A percentile compares a stretch with the other conserved stretches of the same genome.
phyloP scores from a whole-genome alignment of 2,113 vertebrate species.

The Tympanuchus pallidicinctus region DNA sequence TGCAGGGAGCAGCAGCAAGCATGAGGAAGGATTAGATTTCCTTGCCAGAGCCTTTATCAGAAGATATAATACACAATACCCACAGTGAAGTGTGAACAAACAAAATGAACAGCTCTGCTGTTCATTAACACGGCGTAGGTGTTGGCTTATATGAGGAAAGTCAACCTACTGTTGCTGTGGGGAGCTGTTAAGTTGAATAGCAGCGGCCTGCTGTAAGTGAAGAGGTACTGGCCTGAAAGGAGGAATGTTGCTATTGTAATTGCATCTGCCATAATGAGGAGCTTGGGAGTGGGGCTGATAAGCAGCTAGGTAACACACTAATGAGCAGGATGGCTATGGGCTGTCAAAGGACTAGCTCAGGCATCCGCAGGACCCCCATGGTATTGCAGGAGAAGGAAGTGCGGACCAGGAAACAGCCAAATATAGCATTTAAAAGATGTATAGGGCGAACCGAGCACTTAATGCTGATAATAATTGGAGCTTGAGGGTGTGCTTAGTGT shows the following conservation, averaged over 20 bases:
- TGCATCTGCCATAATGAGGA: slow-evolving; percentile 40
- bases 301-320: slow-evolving; percentile 49
- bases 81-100: neutral
- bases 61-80: neutral
- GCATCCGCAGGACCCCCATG: slow-evolving; percentile 24
- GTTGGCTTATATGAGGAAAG: neutral
- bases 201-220: neutral
- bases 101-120: neutral
- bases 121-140: neutral
- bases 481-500: slow-evolving; percentile 61
- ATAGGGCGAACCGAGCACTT: slow-evolving; percentile 28
- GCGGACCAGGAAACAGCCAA: neutral
- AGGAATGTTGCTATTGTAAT: neutral
- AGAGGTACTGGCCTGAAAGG: neutral
- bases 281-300: slow-evolving; percentile 53
- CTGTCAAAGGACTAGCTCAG: slow-evolving; percentile 24
- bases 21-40: neutral
- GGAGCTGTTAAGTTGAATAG: slow-evolving; percentile 9
- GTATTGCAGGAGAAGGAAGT: neutral
- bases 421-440: slow-evolving; percentile 25
- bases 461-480: slow-evolving; percentile 65
- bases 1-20: neutral
- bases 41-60: neutral
- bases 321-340: slow-evolving; percentile 50
- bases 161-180: neutral